Evolutionary conservation across 2,113 vertebrate species (phyloP), one percentile per base, ranked within the genome.

Genomic region (Lepus americanus): DNA sequence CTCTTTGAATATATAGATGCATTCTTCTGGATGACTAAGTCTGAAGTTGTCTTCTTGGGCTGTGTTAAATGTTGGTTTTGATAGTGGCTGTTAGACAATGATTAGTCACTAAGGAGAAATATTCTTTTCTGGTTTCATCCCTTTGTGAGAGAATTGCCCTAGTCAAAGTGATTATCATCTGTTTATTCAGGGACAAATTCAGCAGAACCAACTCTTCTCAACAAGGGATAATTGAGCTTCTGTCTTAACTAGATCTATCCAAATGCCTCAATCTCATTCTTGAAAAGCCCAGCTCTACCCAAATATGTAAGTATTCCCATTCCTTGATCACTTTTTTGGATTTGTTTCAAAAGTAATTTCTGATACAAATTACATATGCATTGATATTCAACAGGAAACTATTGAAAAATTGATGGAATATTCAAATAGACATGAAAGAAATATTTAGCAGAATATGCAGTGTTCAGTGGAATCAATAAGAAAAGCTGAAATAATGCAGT

Each of bases 221-320:
- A 39, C 61, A 67, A 55, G 44, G 1, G 77, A 49, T 44, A 81
- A 81, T 9, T 93, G 33, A 10, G 6, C 53, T 19, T 93, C 22
- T n/a, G 23, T 3, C 3, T 6, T 9, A 31, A 69, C 16, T 79
- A 1, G 20, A 23, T 44, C 25, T 12, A 81, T 2, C 0, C 1
- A 11, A n/a, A 5, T 29, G 19, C 72, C 44, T 67, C 44, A 87
- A 36, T 66, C 1, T 14, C 19, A 86, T 67, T 74, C 16, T 84
- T 84, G 20, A n/a, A 78, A 76, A 20, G 55, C 16, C 8, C 23
- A 20, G 4, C 64, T 29, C 3, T 64, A 29, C 19, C 85, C 36
- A 36, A 64, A 66, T 80, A 74, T 44, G 0, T 59, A 70, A 87
- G 13, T 36, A 78, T 59, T 17, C 79, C 44, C 59, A 4, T 44